Evolutionary conservation across 2,888 invertebrate genomes (phyloP).

Genomic region (Phymatocera aterrima): DNA sequence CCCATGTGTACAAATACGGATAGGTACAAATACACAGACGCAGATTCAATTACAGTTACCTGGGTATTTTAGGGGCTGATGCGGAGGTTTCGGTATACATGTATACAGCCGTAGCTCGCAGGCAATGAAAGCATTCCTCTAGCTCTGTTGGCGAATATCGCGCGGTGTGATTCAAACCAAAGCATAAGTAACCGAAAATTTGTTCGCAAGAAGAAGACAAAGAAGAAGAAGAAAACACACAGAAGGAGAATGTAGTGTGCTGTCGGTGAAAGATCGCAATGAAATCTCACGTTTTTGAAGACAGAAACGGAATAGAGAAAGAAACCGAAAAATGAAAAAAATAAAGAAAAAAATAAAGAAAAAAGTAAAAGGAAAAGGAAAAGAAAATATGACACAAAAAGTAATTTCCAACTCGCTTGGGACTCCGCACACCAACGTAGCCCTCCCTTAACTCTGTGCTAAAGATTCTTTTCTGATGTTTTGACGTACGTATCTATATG

Average conservation of each 20-base stretch:
- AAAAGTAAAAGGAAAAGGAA: no score
- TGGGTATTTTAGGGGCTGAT: not conserved
- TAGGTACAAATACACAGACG: not conserved
- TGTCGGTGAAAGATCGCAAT: no score
- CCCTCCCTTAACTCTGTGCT: not conserved
- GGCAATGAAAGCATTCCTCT: conserved; percentile 7
- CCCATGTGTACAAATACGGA: not conserved
- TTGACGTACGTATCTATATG: not conserved
- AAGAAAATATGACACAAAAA: not conserved
- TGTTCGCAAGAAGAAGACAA: not conserved
- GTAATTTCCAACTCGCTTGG: conserved; percentile 12
- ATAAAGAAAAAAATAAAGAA: not conserved
- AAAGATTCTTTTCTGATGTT: not conserved
- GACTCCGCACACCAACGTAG: no score
- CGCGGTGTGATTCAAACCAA: not conserved
- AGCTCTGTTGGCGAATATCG: not conserved
- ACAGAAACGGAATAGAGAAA: no score
- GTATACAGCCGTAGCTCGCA: not conserved
- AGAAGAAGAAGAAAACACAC: not conserved
- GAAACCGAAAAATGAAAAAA: not conserved
- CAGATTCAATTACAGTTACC: conserved; percentile 38
- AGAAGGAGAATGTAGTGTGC: no score
- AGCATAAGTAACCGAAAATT: not conserved
- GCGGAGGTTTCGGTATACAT: not conserved
- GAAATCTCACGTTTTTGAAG: no score